These are phyloP conservation scores for Bungarus multicinctus DNA, from an alignment of 2,113 vertebrate species.

Conservation along the genomic window DNA sequence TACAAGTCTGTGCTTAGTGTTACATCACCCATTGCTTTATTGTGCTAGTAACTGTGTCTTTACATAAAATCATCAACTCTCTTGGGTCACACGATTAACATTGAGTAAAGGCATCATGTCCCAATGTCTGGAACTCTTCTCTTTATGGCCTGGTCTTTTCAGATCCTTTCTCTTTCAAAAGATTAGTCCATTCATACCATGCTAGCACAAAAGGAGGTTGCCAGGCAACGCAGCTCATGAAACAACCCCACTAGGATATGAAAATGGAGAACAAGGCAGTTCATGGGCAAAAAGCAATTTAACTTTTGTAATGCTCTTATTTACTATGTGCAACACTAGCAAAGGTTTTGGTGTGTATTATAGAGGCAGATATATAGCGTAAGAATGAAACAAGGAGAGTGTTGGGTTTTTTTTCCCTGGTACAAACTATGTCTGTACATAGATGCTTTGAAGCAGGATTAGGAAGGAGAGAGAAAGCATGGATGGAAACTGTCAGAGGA, in stretches of 20 bases:
- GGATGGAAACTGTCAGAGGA: background rate
- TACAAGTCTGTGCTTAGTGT: background rate
- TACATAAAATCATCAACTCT: background rate
- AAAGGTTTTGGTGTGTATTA: background rate
- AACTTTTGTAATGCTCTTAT: constrained; percentile 20
- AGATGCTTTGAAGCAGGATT: constrained; percentile 27
- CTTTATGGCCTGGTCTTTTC: constrained; percentile 43
- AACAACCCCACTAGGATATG: constrained; percentile 39
- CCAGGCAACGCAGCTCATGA: constrained; percentile 67
- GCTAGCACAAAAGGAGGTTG: constrained; percentile 65
- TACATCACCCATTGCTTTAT: background rate
- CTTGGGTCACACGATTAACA: accelerated
- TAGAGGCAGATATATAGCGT: background rate
- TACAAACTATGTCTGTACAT: background rate
- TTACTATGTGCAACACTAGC: constrained; percentile 22
- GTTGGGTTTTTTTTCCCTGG: background rate
- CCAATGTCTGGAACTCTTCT: constrained; percentile 32
- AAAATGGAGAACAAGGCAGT: constrained; percentile 29
- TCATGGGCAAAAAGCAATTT: background rate
- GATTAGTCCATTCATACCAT: constrained; percentile 63
- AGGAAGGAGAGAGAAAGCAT: background rate
- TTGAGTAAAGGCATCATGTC: background rate
- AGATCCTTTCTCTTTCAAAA: constrained; percentile 61
- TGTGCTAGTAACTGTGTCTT: background rate
- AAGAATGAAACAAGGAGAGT: constrained; percentile 16